phyloP scores from a whole-genome alignment of 1,140 invertebrate species.

The Procambarus virginalis region DNA sequence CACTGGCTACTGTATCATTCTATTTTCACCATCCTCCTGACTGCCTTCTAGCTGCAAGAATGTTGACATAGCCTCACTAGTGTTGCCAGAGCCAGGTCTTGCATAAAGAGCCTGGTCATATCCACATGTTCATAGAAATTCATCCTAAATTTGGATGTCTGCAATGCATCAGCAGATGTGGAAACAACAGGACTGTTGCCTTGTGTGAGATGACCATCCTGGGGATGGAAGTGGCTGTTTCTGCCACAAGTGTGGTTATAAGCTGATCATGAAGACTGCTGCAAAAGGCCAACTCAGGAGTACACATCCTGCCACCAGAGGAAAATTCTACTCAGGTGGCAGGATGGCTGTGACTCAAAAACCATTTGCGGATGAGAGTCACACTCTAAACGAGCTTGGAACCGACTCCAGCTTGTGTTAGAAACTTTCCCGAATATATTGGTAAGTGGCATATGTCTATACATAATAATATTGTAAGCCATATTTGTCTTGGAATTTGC shows the following conservation, averaged over 20 bases:
- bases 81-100: slow-evolving; percentile 4
- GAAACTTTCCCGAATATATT: slow-evolving; percentile 11
- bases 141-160: slow-evolving; percentile 1
- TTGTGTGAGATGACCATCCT: slow-evolving; percentile 17
- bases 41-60: not conserved
- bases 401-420: not conserved
- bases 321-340: slow-evolving; percentile 26
- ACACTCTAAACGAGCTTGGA: slow-evolving; percentile 2
- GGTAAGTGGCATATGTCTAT: slow-evolving; percentile 6
- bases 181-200: not conserved
- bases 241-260: slow-evolving; percentile 36
- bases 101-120: slow-evolving; percentile 6
- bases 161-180: not conserved
- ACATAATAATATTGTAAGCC: slow-evolving; percentile 8
- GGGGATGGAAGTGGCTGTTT: slow-evolving; percentile 24
- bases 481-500: slow-evolving; percentile 22
- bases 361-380: not conserved
- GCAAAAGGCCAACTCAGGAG: slow-evolving; percentile 45
- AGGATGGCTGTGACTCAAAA: slow-evolving; percentile 29
- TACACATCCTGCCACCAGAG: slow-evolving; percentile 62
- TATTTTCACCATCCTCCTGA: not conserved
- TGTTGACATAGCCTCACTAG: not conserved
- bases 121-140: not conserved
- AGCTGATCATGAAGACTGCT: slow-evolving; percentile 30
- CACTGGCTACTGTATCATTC: not conserved